Evolutionary conservation across 2,888 invertebrate genomes (phyloP).

Genomic region (Lasioglossum leucozonium): DNA sequence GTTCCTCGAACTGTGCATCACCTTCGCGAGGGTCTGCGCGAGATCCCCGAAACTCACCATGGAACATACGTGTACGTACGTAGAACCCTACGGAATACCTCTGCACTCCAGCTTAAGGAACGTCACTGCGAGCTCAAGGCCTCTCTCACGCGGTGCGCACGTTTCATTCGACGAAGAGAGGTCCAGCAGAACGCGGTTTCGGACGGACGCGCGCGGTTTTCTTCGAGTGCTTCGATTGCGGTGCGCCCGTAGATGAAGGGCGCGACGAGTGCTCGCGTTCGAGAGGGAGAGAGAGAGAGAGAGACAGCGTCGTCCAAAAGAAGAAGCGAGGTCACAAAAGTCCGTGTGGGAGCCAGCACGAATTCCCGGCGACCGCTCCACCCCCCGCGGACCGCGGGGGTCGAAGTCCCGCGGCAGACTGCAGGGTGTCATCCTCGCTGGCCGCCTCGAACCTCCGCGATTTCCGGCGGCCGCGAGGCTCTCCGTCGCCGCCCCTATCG

Average conservation of each 20-base stretch:
- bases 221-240: not conserved
- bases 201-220: not conserved
- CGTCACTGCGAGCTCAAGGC: not conserved
- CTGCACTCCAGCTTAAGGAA: not conserved
- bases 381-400: conserved; percentile 68
- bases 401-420: conserved; percentile 82
- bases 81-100: not conserved
- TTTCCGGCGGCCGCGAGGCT: conserved; percentile 67
- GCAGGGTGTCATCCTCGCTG: conserved; percentile 84
- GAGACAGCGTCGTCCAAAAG: too few relatives aligned
- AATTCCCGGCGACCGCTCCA: conserved; percentile 24
- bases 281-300: too few relatives aligned
- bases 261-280: not conserved
- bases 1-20: not conserved
- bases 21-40: not conserved
- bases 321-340: not conserved
- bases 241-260: not conserved
- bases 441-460: conserved; percentile 76
- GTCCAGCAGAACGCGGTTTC: not conserved
- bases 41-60: not conserved
- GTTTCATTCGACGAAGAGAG: not conserved
- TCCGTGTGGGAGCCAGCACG: not conserved
- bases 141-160: not conserved
- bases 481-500: conserved; percentile 31
- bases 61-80: not conserved